Evolutionary conservation across 2,888 invertebrate genomes (phyloP).

Genomic region (Aplocera efformata): DNA sequence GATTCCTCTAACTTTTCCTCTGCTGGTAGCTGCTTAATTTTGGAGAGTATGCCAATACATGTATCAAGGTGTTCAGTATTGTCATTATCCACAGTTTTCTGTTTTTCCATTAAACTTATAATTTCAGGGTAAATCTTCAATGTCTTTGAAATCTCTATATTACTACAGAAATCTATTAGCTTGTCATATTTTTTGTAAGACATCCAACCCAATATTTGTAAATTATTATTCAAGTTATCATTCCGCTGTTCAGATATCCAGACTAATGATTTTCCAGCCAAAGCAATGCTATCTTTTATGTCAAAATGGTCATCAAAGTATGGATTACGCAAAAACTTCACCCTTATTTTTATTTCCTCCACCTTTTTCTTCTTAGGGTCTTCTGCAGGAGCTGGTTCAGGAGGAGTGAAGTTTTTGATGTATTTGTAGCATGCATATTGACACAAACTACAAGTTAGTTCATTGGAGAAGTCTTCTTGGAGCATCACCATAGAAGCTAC

Average conservation of each 20-base stretch:
- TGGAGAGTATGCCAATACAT: constrained; percentile 42
- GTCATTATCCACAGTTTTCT: constrained; percentile 37
- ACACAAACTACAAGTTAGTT: constrained; percentile 84
- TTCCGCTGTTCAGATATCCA: constrained; percentile 77
- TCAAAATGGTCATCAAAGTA: constrained; percentile 96
- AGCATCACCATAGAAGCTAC: constrained; percentile 90
- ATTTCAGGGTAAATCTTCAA: constrained; percentile 56
- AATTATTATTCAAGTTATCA: constrained; percentile 76
- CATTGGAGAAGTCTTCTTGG: constrained; percentile 91
- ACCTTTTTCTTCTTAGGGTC: constrained; percentile 58
- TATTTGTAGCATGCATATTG: constrained; percentile 88
- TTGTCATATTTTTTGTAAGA: constrained; percentile 84
- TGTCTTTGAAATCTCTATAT: constrained; percentile 37
- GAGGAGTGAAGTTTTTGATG: constrained; percentile 58
- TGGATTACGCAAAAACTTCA: constrained; percentile 89
- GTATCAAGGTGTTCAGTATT: constrained; percentile 40
- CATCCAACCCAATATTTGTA: constrained; percentile 83
- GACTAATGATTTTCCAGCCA: constrained; percentile 91
- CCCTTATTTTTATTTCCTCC: constrained; percentile 87
- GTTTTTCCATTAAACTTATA: constrained; percentile 47
- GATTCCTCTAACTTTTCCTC: constrained; percentile 61
- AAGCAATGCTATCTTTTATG: constrained; percentile 83
- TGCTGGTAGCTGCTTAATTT: constrained; percentile 26
- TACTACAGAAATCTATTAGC: constrained; percentile 42
- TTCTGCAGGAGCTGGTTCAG: constrained; percentile 34